Evolutionary conservation across 2,888 invertebrate genomes (phyloP).

Genomic region (Oligia fasciuncula): DNA sequence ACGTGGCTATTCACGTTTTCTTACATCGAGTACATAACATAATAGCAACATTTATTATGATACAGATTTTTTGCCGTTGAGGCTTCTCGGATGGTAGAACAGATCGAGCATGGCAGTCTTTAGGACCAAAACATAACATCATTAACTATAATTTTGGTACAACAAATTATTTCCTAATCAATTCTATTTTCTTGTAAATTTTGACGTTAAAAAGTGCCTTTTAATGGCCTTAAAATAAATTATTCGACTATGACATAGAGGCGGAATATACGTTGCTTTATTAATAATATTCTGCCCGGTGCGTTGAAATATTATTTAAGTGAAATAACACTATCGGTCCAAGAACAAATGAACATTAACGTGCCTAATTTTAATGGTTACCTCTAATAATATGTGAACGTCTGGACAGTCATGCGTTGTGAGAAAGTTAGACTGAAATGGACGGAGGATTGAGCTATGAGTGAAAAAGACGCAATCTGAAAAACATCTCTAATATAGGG

Average conservation of each 20-base stretch:
- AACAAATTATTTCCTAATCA: neutral
- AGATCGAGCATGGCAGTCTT: neutral
- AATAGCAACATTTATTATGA: neutral
- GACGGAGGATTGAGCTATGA: conserved; percentile 18
- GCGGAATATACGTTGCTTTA: neutral
- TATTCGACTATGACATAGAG: neutral
- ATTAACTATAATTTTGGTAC: too few species aligned
- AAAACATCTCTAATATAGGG: conserved; percentile 38
- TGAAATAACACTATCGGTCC: neutral
- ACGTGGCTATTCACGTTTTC: neutral
- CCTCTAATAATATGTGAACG: neutral
- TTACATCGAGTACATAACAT: conserved; percentile 41
- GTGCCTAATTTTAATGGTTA: neutral
- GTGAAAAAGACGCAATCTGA: neutral
- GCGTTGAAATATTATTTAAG: neutral
- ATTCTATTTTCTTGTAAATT: neutral
- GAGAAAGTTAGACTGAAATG: conserved; percentile 4
- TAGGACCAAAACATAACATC: neutral
- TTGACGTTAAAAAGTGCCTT: too few species aligned
- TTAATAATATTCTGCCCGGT: neutral
- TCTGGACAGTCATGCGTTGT: neutral
- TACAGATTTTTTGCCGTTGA: neutral
- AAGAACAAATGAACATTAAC: neutral
- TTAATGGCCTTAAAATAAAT: neutral
- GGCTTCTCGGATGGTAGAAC: neutral